Base-by-base conservation (phyloP, 2,888 invertebrate species). In the Cabera pusaria region DNA sequence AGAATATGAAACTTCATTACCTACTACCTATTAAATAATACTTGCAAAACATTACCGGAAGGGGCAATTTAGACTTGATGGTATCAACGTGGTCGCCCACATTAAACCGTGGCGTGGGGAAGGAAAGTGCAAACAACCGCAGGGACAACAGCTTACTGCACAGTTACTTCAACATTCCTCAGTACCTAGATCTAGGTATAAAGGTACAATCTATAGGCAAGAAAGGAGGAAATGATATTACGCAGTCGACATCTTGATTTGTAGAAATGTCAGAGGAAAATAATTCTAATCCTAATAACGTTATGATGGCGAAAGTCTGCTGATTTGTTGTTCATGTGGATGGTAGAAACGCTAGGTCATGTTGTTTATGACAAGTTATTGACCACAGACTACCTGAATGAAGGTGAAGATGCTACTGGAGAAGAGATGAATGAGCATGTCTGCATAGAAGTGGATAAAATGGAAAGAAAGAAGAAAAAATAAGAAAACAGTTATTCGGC, bases 191-290 rank as follows among this genome's bases (percentile, higher is more conserved):
- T 24, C 22, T 25, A 25, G 8, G 22, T 11, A 3, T 5, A 23
- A 35, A n/a, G n/a, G 20, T 16, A 7, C 11, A 26, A 6, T 29
- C 25, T 34, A 19, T 20, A 26, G 22, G 26, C 26, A 41, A 41
- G 35, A 41, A 35, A 41, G 16, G 31, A 26, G 41, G 41, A 41
- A 41, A 41, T 35, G 35, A 26, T 29, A 35, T 31, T 29, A 7
- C 23, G 10, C 19, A 31, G 21, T 19, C 41, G 29, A 35, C 39
- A 40, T 27, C 35, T 41, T n/a, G 35, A 7, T 6, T 31, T 10
- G 26, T 33, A 18, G 33, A 33, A 34, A 35, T 18, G 27, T 18
- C 40, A 7, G 18, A 12, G 7, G 21, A n/a, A n/a, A n/a, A n/a
- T n/a, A n/a, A n/a, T n/a, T n/a, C n/a, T n/a, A n/a, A n/a, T n/a